Percentiles rank a stretch among this genome's conserved stretches.
phyloP scores from a whole-genome alignment of 1,140 invertebrate genomes.

The Tenebrio molitor region DNA sequence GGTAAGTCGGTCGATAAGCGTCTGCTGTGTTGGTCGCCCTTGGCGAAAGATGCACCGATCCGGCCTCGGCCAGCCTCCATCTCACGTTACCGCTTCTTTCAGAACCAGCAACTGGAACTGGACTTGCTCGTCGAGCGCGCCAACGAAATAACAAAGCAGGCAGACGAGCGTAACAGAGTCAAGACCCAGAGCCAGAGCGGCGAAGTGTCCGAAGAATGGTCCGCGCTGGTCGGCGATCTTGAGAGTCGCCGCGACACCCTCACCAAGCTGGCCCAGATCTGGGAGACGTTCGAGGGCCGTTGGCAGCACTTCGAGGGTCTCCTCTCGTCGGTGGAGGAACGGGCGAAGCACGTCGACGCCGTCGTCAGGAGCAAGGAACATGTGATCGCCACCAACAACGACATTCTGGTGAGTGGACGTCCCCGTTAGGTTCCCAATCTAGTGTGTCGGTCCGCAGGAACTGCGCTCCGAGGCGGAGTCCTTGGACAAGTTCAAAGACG shows the following conservation, averaged over 20 bases:
- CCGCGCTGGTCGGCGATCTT: slow-evolving; percentile 77
- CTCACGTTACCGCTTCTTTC: too few relatives aligned
- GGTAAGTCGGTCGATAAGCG: slow-evolving; percentile 9
- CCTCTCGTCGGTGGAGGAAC: slow-evolving; percentile 76
- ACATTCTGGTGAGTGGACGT: slow-evolving; percentile 79
- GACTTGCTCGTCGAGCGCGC: slow-evolving; percentile 78
- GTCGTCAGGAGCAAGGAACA: slow-evolving; percentile 80
- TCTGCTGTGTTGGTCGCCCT: too few relatives aligned
- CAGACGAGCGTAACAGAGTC: slow-evolving; percentile 74
- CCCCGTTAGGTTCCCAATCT: background rate
- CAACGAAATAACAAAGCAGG: slow-evolving; percentile 74
- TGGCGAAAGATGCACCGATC: too few relatives aligned
- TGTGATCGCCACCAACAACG: slow-evolving; percentile 77
- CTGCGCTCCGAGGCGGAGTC: slow-evolving; percentile 74
- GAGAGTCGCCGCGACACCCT: slow-evolving; percentile 76
- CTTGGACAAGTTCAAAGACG: slow-evolving; percentile 69
- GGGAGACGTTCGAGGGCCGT: slow-evolving; percentile 82
- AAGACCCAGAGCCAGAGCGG: slow-evolving; percentile 74
- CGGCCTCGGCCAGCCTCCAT: too few relatives aligned
- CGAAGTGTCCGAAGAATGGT: slow-evolving; percentile 81
- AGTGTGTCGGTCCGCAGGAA: slow-evolving; percentile 68
- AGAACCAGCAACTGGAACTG: slow-evolving; percentile 75
- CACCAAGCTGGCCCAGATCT: slow-evolving; percentile 78
- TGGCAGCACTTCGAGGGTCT: slow-evolving; percentile 76
- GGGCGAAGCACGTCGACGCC: slow-evolving; percentile 80